phyloP scores from a whole-genome alignment of 2,797 vertebrate species.

The Emys orbicularis region DNA sequence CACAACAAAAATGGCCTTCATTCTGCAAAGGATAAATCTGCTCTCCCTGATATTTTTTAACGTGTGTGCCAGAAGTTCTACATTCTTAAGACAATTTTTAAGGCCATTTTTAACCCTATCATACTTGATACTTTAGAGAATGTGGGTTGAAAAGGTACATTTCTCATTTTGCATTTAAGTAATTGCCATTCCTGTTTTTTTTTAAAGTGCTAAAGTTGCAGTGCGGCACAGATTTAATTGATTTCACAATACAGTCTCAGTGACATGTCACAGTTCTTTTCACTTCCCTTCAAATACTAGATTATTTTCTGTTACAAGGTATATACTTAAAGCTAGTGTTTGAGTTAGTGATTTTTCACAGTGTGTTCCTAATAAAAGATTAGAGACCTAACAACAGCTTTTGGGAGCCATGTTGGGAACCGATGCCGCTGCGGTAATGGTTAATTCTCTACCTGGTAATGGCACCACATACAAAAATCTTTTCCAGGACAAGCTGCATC shows the following conservation, averaged over 20 bases:
- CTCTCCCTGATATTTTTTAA: conserved; percentile 10
- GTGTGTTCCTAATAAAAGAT: neutral
- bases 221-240: conserved; percentile 19
- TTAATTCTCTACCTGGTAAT: neutral
- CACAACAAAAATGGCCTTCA: neutral
- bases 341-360: neutral
- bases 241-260: conserved; percentile 22
- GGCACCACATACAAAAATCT: neutral
- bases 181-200: neutral
- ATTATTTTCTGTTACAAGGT: neutral
- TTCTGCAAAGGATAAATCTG: neutral
- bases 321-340: neutral
- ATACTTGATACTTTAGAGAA: neutral
- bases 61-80: neutral
- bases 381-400: neutral
- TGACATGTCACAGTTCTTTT: neutral
- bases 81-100: conserved; percentile 7
- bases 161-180: neutral
- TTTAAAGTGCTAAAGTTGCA: neutral
- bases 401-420: neutral
- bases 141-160: neutral
- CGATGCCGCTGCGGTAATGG: neutral
- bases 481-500: neutral
- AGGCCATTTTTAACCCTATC: accelerated
- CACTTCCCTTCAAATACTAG: neutral